A percentile compares a stretch with the other conserved stretches of the same genome.
These are phyloP conservation scores for Cheilosia soror DNA, from an alignment of 2,888 invertebrate genomes.

Conservation along the genomic window DNA sequence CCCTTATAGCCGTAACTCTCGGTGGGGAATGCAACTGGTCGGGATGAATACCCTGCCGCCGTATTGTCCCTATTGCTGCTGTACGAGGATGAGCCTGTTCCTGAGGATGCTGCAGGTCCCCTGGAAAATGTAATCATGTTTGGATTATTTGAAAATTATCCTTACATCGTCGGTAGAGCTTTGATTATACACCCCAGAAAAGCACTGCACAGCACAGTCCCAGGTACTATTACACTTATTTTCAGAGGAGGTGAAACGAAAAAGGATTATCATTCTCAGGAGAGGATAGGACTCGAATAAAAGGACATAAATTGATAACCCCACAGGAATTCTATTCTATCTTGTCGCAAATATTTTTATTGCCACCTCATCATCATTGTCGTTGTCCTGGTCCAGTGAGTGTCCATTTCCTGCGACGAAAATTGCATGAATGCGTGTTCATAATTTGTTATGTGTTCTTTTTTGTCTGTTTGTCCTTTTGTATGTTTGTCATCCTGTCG, in stretches of 20 bases:
- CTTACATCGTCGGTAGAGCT: constrained; percentile 50
- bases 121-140: constrained; percentile 71
- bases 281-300: constrained; percentile 52
- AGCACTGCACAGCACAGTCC: constrained; percentile 3
- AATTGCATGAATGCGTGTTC: constrained; percentile 67
- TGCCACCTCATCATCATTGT: constrained; percentile 67
- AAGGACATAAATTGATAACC: constrained; percentile 73
- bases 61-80: constrained; percentile 30
- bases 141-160: constrained; percentile 71
- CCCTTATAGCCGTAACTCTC: constrained; percentile 60
- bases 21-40: constrained; percentile 71
- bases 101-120: constrained; percentile 53
- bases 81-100: constrained; percentile 39
- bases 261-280: constrained; percentile 63
- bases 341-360: constrained; percentile 71
- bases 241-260: constrained; percentile 24
- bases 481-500: constrained; percentile 2
- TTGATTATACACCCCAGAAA: constrained; percentile 49
- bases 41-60: constrained; percentile 49
- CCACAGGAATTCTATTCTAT: constrained; percentile 63
- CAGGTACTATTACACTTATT: constrained; percentile 24
- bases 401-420: constrained; percentile 47
- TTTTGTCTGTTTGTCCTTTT: constrained; percentile 12
- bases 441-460: constrained; percentile 68
- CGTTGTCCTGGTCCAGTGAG: constrained; percentile 40